Conservation (phyloP, 2,113 vertebrate genomes). For the Coturnix japonica region DNA sequence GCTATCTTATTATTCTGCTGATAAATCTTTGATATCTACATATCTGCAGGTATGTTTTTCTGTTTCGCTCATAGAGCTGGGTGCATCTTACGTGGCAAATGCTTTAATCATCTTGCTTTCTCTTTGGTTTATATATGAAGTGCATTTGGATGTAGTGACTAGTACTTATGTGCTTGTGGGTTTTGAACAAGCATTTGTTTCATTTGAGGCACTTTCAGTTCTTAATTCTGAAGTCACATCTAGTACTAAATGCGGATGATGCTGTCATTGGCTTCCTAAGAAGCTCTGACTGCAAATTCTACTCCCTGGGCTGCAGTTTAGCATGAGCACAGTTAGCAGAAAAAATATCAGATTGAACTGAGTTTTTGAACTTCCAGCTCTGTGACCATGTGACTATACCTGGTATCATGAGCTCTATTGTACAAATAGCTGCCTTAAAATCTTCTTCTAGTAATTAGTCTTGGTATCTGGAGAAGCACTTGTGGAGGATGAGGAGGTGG, state of each 20-base stretch:
- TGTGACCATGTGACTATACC: background rate
- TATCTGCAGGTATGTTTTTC: background rate
- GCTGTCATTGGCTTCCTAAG: conserved; percentile 10
- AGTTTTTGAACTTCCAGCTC: background rate
- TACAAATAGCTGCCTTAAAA: background rate
- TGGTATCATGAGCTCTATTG: background rate
- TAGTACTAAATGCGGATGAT: conserved; percentile 6
- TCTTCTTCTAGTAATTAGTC: background rate
- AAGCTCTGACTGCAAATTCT: background rate
- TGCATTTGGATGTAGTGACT: background rate
- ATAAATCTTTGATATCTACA: background rate
- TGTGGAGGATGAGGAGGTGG: background rate
- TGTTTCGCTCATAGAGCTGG: background rate
- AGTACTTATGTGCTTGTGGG: background rate
- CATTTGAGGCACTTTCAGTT: background rate
- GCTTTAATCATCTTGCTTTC: background rate
- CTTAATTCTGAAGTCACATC: background rate
- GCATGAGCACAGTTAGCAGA: background rate
- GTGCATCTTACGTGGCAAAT: background rate
- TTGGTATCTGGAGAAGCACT: background rate
- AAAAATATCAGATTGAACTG: background rate
- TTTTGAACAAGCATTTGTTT: background rate
- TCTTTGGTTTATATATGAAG: background rate
- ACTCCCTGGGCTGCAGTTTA: background rate
- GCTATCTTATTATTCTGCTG: background rate